Evolutionary conservation across 2,113 vertebrate species (phyloP), one percentile per base, ranked within the genome.

Genomic region (Salvelinus alpinus): DNA sequence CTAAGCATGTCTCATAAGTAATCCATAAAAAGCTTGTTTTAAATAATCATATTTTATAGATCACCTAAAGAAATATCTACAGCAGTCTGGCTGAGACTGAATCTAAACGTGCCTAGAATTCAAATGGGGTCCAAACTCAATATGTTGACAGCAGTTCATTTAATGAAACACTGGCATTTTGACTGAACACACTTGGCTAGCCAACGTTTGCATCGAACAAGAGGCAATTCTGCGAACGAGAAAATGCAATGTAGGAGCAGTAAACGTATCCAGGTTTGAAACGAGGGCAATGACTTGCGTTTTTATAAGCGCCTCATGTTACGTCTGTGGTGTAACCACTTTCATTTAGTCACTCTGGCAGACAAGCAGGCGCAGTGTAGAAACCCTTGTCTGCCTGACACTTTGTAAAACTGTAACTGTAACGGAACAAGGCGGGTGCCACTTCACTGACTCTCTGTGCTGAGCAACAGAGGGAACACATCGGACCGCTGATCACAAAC

Each of bases 31-130:
- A 80, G 75, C 91, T 92, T 92, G 88, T 91, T 92, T 93, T 92
- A 92, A 94, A 93, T 93, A 93, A 94, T 92, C 94, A 90, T 89
- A 86, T 91, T 93, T 92, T 91, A 92, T 91, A 91, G 91, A 92
- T 92, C 88, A 91, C 85, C 88, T 93, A 90, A 92, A 92, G 84
- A 91, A 89, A 92, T 90, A 90, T 90, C 77, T 73, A 80, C 82
- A 81, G 74, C 20, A 74, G 72, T 68, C 69, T 77, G 83, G 87
- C 81, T 87, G 80, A 38, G 65, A 29, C 22, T 12, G 18, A 3
- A 5, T 20, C 48, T 74, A 71, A 74, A 72, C 65, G 69, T 62
- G 60, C 66, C 76, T 86, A 76, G 80, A 88, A 92, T 92, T 83
- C 78, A 81, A 86, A 91, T 78, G 78, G 79, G 78, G 84, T 48